Conservation (phyloP, 1,140 invertebrate species). For the Cheumatopsyche charites region DNA sequence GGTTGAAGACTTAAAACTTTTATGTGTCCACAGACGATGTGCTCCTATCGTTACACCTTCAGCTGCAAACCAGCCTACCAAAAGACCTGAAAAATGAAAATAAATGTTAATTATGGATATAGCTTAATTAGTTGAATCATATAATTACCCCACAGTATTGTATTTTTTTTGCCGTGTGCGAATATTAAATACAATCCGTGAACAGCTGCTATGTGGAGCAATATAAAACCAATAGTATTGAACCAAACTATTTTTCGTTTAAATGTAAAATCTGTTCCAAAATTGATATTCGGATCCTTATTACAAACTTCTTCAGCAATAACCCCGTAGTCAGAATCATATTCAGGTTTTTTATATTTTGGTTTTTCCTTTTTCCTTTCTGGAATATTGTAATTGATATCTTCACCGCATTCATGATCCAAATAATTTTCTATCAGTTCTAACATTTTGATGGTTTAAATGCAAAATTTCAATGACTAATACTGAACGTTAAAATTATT, state of each 20-base stretch:
- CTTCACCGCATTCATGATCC: too few relatives aligned
- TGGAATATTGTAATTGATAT: too few relatives aligned
- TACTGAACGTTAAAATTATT: too few relatives aligned
- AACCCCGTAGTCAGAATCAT: not conserved
- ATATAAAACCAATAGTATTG: constrained; percentile 60
- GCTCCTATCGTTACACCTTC: constrained; percentile 56
- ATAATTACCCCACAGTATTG: constrained; percentile 53
- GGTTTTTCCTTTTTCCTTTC: too few relatives aligned
- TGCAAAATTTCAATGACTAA: too few relatives aligned
- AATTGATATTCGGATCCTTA: constrained; percentile 19
- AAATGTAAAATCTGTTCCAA: constrained; percentile 61
- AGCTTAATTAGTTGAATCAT: not conserved
- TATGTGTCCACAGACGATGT: constrained; percentile 58
- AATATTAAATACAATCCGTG: constrained; percentile 53
- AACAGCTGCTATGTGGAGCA: constrained; percentile 57
- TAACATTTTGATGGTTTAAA: too few relatives aligned
- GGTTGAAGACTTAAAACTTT: constrained; percentile 54
- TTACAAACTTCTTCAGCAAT: constrained; percentile 19
- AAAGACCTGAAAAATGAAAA: constrained; percentile 47
- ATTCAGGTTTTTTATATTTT: too few relatives aligned
- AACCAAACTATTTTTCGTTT: constrained; percentile 62
- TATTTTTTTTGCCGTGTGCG: constrained; percentile 49
- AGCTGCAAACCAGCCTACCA: constrained; percentile 49
- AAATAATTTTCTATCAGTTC: too few relatives aligned
- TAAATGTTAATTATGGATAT: not conserved